Conservation (phyloP, 2,888 invertebrate species). For the Drosophila meridionalis region DNA sequence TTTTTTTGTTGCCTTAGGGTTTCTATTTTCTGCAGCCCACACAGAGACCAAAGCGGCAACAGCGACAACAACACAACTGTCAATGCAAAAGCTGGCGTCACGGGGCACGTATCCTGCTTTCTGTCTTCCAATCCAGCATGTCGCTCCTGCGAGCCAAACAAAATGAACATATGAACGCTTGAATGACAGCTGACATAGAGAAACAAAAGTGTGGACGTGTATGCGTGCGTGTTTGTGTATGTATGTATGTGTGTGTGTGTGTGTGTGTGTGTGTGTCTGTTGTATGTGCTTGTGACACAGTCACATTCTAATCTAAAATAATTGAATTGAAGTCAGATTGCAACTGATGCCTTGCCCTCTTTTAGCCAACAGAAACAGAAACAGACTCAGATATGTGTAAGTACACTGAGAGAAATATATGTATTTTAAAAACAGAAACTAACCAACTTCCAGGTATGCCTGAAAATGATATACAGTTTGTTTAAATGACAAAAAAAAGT, state of each 20-base stretch:
- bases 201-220: conserved; percentile 60
- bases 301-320: conserved; percentile 82
- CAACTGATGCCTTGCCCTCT: conserved; percentile 71
- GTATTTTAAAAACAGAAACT: neutral
- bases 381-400: conserved; percentile 31
- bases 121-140: conserved; percentile 38
- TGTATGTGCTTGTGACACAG: conserved; percentile 67
- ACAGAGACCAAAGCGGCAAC: conserved; percentile 18
- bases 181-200: conserved; percentile 81
- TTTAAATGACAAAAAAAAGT: too few species aligned
- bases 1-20: conserved; percentile 13
- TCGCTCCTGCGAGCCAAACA: conserved; percentile 41
- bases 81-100: conserved; percentile 65
- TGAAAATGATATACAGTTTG: too few species aligned
- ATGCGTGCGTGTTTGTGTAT: conserved; percentile 16
- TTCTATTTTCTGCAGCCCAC: conserved; percentile 14
- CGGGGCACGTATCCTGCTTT: conserved; percentile 73
- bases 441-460: neutral
- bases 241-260: conserved; percentile 9
- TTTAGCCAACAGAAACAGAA: conserved; percentile 43
- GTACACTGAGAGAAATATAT: conserved; percentile 26
- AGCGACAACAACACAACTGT: conserved; percentile 49
- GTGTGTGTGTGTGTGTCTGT: conserved; percentile 30
- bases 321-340: conserved; percentile 81
- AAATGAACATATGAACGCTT: conserved; percentile 71